These are phyloP conservation scores for Scaptomyza caliginosa DNA, from an alignment of 2,888 invertebrate genomes.

Conservation along the genomic window DNA sequence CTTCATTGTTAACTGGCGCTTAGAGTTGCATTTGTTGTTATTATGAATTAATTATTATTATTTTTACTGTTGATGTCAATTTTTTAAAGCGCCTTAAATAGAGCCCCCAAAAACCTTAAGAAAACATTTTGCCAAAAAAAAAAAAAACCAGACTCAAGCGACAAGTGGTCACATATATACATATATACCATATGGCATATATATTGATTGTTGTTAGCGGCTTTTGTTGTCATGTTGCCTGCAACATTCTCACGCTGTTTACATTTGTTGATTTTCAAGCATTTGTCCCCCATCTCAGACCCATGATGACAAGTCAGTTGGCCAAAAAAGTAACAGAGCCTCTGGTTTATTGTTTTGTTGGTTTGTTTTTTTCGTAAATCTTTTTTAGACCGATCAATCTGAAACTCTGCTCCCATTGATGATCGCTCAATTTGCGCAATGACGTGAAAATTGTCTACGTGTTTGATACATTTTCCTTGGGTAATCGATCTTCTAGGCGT, in stretches of 20 bases:
- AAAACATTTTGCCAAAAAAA: slow-evolving; percentile 67
- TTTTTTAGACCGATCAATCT: slow-evolving; percentile 33
- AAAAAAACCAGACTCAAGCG: slow-evolving; percentile 41
- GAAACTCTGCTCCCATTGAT: slow-evolving; percentile 50
- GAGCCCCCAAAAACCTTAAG: slow-evolving; percentile 59
- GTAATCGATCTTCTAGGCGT: slow-evolving; percentile 71
- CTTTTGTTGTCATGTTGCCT: slow-evolving; percentile 65
- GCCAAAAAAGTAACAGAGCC: slow-evolving; percentile 46
- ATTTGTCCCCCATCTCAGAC: slow-evolving; percentile 60
- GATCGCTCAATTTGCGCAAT: slow-evolving; percentile 79
- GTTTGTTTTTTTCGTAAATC: neutral
- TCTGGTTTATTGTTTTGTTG: slow-evolving; percentile 39
- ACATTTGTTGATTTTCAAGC: slow-evolving; percentile 63
- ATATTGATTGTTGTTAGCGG: slow-evolving; percentile 39
- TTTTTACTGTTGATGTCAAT: slow-evolving; percentile 46
- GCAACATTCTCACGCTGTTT: slow-evolving; percentile 75
- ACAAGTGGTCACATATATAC: slow-evolving; percentile 49
- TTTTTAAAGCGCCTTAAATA: slow-evolving; percentile 64
- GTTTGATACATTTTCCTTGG: slow-evolving; percentile 4
- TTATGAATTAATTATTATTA: slow-evolving; percentile 29
- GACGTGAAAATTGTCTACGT: slow-evolving; percentile 67
- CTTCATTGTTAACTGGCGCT: slow-evolving; percentile 60
- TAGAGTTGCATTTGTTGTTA: slow-evolving; percentile 27
- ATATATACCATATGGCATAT: slow-evolving; percentile 11
- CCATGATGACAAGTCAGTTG: slow-evolving; percentile 71